Conservation (phyloP, 1,140 invertebrate genomes). For the Drosophila tristis region DNA sequence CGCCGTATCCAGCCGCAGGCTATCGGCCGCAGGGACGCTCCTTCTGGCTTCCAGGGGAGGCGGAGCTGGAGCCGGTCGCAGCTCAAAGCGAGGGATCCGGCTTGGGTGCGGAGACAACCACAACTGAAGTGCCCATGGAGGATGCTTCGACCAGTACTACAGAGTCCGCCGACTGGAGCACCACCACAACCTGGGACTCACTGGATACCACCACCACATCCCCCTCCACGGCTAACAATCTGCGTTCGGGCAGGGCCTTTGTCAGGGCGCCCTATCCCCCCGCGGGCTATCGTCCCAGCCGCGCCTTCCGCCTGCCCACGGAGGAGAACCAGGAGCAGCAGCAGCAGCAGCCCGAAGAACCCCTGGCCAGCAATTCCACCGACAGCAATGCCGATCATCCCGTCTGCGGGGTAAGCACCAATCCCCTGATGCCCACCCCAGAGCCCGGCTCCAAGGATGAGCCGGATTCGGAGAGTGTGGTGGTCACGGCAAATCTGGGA, state of each 20-base stretch:
- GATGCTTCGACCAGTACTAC: constrained; percentile 55
- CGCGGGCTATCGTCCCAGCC: constrained; percentile 70
- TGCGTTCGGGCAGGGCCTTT: constrained; percentile 41
- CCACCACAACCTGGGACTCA: constrained; percentile 42
- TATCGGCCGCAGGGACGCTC: constrained; percentile 61
- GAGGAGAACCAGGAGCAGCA: constrained; percentile 42
- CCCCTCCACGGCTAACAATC: constrained; percentile 19
- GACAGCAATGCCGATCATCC: constrained; percentile 66
- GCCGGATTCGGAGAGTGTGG: constrained; percentile 71
- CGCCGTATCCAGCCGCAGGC: constrained; percentile 67
- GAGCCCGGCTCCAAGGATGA: constrained; percentile 64
- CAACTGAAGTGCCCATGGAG: constrained; percentile 53
- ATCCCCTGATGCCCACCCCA: constrained; percentile 74
- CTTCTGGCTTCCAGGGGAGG: constrained; percentile 64
- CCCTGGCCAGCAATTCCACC: constrained; percentile 11
- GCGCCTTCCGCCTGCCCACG: constrained; percentile 68
- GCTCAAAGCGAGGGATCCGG: constrained; percentile 34
- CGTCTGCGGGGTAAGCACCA: constrained; percentile 71
- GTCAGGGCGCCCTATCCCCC: constrained; percentile 68
- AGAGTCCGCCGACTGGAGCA: constrained; percentile 55
- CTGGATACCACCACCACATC: constrained; percentile 43
- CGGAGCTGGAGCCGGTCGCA: constrained; percentile 8
- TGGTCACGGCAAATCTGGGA: constrained; percentile 62
- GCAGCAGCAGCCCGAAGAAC: constrained; percentile 4
- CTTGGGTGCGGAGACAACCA: constrained; percentile 28